Base-by-base conservation (phyloP, 2,113 vertebrate species). In the Pachycephala philippinensis region DNA sequence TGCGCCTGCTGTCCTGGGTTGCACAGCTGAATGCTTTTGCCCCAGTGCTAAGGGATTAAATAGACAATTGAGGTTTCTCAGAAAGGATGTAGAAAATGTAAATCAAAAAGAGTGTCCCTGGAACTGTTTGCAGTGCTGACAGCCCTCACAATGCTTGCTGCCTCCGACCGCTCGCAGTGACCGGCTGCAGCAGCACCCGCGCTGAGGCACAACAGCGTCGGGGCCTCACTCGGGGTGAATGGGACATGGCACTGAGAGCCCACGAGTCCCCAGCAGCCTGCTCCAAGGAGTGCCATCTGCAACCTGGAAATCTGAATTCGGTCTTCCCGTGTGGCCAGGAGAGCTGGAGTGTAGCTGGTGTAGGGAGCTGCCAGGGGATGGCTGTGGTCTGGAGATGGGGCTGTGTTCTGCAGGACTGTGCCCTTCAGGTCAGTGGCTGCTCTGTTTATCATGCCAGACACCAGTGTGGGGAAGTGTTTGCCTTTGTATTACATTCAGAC, bases 1-100 rank as follows among this genome's bases (percentile, higher is more conserved):
- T 97, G 61, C 21, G 69, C 92, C 96, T 96, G 65, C 69, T 95
- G 54, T 84, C 86, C 80, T 77, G 90, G 56, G 42, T 86, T 93
- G 82, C 56, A 60, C 76, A 90, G 93, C 60, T 89, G 93, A 95
- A 92, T 93, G 86, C 86, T 90, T 94, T 96, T 92, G 84, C 83
- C 91, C 72, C 83, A 93, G 45, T 65, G 90, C 72, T 92, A 49
- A 89, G 65, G 93, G 86, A 96, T 96, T 96, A 95, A 95, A 76
- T 39, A 95, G 92, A 96, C 95, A 96, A 95, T 94, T 96, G 96
- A 97, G 90, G 89, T 94, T 97, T 97, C 89, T 95, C 92, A 79
- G 77, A 92, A 81, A 93, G 76, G 92, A 93, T 94, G 95, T 37
- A 88, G 85, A 81, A 96, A 95, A 94, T 91, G 77, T 94, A 92